Conservation (phyloP, 2,888 invertebrate species). For the Sphaeridia pumilis region DNA sequence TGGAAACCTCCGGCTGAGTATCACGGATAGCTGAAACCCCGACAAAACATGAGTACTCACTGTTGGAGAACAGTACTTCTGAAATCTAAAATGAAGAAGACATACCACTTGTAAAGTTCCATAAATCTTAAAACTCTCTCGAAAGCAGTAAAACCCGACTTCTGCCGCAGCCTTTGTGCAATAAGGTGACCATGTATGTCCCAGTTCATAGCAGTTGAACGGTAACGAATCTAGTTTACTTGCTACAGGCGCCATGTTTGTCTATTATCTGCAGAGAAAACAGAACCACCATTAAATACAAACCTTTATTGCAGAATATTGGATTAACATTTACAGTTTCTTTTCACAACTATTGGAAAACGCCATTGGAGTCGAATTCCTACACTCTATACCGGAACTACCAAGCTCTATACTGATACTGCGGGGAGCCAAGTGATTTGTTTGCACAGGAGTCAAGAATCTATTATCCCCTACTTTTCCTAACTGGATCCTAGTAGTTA, state of each 20-base stretch:
- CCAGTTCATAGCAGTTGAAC: conserved; percentile 56
- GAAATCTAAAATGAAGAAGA: conserved; percentile 32
- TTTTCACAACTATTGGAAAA: no score
- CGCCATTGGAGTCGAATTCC: no score
- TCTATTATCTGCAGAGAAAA: no score
- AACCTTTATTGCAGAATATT: no score
- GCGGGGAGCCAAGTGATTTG: conserved; percentile 46
- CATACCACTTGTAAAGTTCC: conserved; percentile 60
- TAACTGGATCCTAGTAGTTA: conserved; percentile 49
- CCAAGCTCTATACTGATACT: conserved; percentile 1
- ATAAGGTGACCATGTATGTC: conserved; percentile 67
- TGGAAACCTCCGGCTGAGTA: conserved; percentile 55
- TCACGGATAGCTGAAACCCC: conserved; percentile 51
- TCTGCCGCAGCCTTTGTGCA: conserved; percentile 57
- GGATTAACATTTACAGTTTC: no score
- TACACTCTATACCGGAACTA: conserved; percentile 10
- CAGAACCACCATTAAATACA: no score
- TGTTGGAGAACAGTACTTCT: no score
- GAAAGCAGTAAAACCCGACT: conserved; percentile 51
- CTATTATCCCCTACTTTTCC: conserved; percentile 37
- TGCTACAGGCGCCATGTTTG: conserved; percentile 31
- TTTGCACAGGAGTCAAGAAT: conserved; percentile 47
- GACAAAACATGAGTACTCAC: no score
- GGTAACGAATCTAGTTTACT: conserved; percentile 40
- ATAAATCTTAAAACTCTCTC: conserved; percentile 62